Conservation (phyloP, 2,888 invertebrate species). For the Tyria jacobaeae region DNA sequence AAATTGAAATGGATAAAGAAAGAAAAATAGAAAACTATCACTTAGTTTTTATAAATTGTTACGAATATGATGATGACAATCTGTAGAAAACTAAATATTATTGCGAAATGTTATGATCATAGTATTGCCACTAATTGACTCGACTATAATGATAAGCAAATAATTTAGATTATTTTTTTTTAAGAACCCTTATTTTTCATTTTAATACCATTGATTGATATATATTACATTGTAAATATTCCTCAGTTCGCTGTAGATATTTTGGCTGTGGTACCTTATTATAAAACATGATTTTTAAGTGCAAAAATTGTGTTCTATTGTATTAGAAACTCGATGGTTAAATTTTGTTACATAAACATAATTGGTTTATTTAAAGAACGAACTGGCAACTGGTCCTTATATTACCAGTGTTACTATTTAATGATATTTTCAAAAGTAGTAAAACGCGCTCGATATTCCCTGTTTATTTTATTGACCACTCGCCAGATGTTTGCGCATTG, state of each 20-base stretch:
- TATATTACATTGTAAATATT: not conserved
- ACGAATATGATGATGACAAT: too few species aligned
- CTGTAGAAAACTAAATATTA: too few species aligned
- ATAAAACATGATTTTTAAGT: not conserved
- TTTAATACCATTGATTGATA: not conserved
- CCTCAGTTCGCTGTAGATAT: not conserved
- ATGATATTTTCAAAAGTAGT: slow-evolving; percentile 85
- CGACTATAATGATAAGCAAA: not conserved
- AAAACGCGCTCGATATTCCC: slow-evolving; percentile 87
- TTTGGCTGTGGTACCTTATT: not conserved
- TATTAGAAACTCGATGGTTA: slow-evolving; percentile 8
- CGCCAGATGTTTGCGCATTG: slow-evolving; percentile 88
- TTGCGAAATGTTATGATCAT: not conserved
- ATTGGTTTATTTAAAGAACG: slow-evolving; percentile 42
- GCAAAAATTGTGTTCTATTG: not conserved
- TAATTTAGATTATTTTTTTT: not conserved
- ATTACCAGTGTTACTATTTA: slow-evolving; percentile 81
- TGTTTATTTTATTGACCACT: slow-evolving; percentile 88
- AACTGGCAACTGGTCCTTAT: slow-evolving; percentile 72
- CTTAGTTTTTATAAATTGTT: too few species aligned
- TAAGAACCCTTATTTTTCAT: not conserved
- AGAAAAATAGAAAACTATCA: too few species aligned
- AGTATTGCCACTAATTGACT: not conserved
- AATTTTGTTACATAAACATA: slow-evolving; percentile 19
- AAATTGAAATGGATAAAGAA: too few species aligned